Percentiles rank a stretch among this genome's conserved stretches.
These are phyloP conservation scores for Oasisia sp. DNA, from an alignment of 2,888 invertebrate species.

Conservation along the genomic window DNA sequence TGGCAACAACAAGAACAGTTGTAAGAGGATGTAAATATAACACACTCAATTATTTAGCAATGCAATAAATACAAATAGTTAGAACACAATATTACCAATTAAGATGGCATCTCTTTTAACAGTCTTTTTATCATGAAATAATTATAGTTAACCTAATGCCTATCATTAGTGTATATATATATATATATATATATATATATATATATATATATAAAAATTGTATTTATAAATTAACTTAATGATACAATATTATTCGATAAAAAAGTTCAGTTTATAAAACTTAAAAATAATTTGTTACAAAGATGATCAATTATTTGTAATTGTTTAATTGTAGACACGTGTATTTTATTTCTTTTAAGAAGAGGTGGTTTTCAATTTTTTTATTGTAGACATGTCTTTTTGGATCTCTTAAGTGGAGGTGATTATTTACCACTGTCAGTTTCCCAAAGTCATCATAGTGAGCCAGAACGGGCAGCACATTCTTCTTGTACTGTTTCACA, in stretches of 20 bases:
- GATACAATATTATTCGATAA: not conserved
- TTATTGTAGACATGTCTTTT: not conserved
- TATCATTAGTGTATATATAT: too few species aligned
- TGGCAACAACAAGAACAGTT: not conserved
- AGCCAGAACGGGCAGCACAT: constrained; percentile 41
- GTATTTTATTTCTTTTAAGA: too few species aligned
- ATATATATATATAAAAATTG: too few species aligned
- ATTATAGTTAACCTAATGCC: too few species aligned
- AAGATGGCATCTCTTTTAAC: not conserved
- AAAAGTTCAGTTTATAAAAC: not conserved
- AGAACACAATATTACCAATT: not conserved
- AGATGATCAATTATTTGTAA: not conserved
- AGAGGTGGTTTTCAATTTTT: too few species aligned
- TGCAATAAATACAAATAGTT: not conserved
- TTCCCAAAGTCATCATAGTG: constrained; percentile 41
- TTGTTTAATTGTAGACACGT: not conserved
- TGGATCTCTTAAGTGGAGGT: not conserved
- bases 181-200: too few species aligned
- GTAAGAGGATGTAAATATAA: not conserved
- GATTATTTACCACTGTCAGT: constrained; percentile 34
- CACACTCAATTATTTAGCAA: constrained; percentile 7
- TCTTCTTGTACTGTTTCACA: constrained; percentile 38
- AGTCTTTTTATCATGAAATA: not conserved
- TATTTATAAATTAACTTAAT: not conserved
- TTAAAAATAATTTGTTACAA: not conserved